Evolutionary conservation across 2,797 vertebrate species (phyloP), one percentile per base, ranked within the genome.

Genomic region (Cossypha heuglini): DNA sequence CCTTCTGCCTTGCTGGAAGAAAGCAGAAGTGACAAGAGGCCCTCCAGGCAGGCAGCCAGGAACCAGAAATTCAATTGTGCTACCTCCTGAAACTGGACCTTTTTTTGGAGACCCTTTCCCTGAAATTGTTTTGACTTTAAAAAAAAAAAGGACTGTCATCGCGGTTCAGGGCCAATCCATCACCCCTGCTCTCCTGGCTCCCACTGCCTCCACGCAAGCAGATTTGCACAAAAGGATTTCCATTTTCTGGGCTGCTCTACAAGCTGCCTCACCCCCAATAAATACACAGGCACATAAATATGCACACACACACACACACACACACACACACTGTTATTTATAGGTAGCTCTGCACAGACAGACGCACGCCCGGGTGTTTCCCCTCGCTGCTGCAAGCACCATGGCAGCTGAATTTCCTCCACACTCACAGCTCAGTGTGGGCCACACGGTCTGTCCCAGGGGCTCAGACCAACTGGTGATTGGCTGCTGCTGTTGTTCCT

Each of bases 1-100:
- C 95, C 96, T 97, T 97, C 96, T 97, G 95, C 95, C 92, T 97
- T 86, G 93, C 90, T 95, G 96, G 96, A 95, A 96, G 93, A 94
- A 95, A 97, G 94, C 2, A 88, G 54, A 96, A 95, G 94, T 96
- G 96, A 97, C 96, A 96, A 96, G 93, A 90, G 93, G 90, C 92
- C 95, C 92, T 94, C 79, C 83, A 95, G 94, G 96, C 95, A 93
- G 80, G 76, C 95, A 95, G 95, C 96, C 96, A 95, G 94, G 31
- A 96, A 94, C 88, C 90, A 95, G 92, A 84, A 96, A 97, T 95
- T 90, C 92, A 90, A 90, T 79, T 73, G 93, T 93, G 93, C 62
- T 88, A 58, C 93, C 93, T 95, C 83, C 92, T 68, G 25, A 96
- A 96, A 94, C 76, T 8, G 92, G 90, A 96, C 95, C 57, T 83